Evolutionary conservation across 23 tunicate genomes (phyloP), one percentile per base, ranked within the genome.

Genomic region (Halocynthia aurantium): DNA sequence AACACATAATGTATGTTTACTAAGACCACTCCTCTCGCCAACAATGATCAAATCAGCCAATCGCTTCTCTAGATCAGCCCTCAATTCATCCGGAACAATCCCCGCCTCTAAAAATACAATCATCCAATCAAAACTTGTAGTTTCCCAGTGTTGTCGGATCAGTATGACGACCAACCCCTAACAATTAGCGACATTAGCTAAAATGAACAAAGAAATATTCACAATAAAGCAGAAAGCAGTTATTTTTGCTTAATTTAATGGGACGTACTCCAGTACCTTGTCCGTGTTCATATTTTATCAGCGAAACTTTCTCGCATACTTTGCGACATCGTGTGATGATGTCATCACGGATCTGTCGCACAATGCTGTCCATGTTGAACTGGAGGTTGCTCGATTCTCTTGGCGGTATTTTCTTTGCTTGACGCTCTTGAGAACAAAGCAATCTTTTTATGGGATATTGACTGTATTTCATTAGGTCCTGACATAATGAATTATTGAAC

Each of bases 21-120:
- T 73, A n/a, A 84, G 62, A 19, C 87, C 87, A 19, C 82, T 76
- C 22, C 87, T 53, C 69, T 84, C 82, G 6, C 87, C 87, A 68
- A 84, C 87, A 8, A 84, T 84, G 72, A 84, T 84, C 69, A 84
- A 56, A 84, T 84, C 87, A 6, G 87, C 87, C 66, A 84, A 62
- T 56, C 87, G 52, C 56, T 84, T 84, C 71, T 84, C 87, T 21
- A 84, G 69, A 50, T 84, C 87, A 6, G 81, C 87, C n/a, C 87
- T 55, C 61, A 76, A 73, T 55, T 84, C 87, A 8, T 76, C 87
- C 8, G 87, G 81, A 44, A 75, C 61, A 9, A 84, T 20, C 52
- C 87, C 87, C 8, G 82, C 73, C 9, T 75, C 86, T 82, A 20
- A 8, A 31, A 0, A 31, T 31, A 31, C 44, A 31, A 31, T 31